Percentiles rank a stretch among this genome's conserved stretches.
phyloP scores from a whole-genome alignment of 2,888 invertebrate genomes.

The Aleiodes testaceus region DNA sequence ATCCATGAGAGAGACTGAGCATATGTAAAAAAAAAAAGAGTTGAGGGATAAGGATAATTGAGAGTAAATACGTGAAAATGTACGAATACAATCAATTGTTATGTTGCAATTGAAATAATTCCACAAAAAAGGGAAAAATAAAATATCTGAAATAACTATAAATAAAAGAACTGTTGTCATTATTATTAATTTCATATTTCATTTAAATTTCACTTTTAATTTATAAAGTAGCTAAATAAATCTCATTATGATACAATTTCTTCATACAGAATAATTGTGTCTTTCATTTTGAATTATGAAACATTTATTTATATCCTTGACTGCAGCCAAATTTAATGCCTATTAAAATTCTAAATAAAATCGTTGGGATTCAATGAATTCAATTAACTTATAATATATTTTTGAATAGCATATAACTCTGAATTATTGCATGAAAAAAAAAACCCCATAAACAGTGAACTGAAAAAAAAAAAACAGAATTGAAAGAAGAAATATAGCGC shows the following conservation, averaged over 20 bases:
- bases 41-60: constrained; percentile 51
- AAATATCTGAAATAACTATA: constrained; percentile 43
- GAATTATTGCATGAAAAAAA: background rate
- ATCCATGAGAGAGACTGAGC: constrained; percentile 30
- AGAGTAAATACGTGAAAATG: constrained; percentile 36
- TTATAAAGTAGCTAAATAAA: constrained; percentile 21
- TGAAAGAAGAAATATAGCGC: background rate
- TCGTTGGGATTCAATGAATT: constrained; percentile 59
- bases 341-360: constrained; percentile 50
- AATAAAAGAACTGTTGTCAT: background rate
- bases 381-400: constrained; percentile 34
- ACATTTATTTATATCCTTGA: background rate
- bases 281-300: background rate
- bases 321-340: constrained; percentile 10
- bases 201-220: constrained; percentile 10
- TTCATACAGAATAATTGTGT: constrained; percentile 14
- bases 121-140: constrained; percentile 44
- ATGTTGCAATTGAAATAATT: constrained; percentile 49
- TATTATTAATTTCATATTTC: background rate
- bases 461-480: too few species aligned
- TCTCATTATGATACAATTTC: background rate
- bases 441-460: background rate
- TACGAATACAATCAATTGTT: constrained; percentile 57
- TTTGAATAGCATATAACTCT: background rate
- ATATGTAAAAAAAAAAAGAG: constrained; percentile 39